Percentiles rank a stretch among this genome's conserved stretches.
phyloP scores from a whole-genome alignment of 2,797 vertebrate species.

The Trematomus bernacchii region DNA sequence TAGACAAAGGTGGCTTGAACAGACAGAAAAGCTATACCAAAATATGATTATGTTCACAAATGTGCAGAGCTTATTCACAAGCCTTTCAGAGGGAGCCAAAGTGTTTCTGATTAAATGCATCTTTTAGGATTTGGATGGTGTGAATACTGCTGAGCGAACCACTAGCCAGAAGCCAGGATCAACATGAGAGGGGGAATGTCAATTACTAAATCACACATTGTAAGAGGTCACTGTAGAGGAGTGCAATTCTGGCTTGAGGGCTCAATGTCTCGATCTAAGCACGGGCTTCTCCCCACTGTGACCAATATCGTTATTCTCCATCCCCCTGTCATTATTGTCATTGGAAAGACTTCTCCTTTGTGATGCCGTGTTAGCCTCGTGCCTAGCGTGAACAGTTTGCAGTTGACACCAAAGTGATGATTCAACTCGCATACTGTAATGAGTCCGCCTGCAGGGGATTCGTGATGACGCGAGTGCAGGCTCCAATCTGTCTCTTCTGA shows the following conservation, averaged over 20 bases:
- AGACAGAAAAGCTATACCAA: constrained; percentile 8
- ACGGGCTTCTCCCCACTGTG: constrained; percentile 13
- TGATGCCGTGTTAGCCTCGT: background rate
- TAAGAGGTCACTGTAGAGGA: constrained; percentile 46
- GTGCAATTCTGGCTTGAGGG: constrained; percentile 45
- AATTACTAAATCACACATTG: constrained; percentile 62
- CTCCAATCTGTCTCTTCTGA: constrained; percentile 37
- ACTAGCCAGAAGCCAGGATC: constrained; percentile 55
- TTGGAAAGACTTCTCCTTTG: constrained; percentile 14
- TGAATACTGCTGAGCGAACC: constrained; percentile 40
- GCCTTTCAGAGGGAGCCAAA: constrained; percentile 36
- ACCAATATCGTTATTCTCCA: constrained; percentile 1
- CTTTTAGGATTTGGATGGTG: constrained; percentile 41
- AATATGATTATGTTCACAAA: constrained; percentile 27
- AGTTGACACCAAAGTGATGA: constrained; percentile 25
- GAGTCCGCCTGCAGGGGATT: constrained; percentile 30
- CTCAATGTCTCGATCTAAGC: constrained; percentile 39
- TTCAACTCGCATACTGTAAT: constrained; percentile 5
- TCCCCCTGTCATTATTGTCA: constrained; percentile 10
- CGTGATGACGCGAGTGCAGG: constrained; percentile 3
- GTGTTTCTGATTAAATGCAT: constrained; percentile 47
- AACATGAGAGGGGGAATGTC: constrained; percentile 46
- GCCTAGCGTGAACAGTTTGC: constrained; percentile 13
- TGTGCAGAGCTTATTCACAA: constrained; percentile 13
- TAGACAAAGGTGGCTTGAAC: constrained; percentile 6